phyloP scores from a whole-genome alignment of 2,113 vertebrate genomes.

The Lethenteron reissneri region DNA sequence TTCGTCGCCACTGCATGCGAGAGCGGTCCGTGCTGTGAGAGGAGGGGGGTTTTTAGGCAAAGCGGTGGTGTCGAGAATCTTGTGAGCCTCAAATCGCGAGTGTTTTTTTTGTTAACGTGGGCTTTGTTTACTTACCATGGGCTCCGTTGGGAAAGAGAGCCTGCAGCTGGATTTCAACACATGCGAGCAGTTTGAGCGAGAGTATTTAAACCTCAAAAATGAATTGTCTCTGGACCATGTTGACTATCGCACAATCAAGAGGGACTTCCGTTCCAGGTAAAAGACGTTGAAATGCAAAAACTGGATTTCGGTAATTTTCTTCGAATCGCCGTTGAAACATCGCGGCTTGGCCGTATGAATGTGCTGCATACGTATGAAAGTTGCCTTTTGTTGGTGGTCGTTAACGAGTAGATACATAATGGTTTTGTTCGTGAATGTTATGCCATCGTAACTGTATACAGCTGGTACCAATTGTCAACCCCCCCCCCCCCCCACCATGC shows the following conservation, averaged over 20 bases:
- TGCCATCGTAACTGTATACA: no score
- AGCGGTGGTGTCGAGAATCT: conserved; percentile 1
- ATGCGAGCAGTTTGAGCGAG: conserved; percentile 7
- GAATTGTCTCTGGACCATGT: conserved; percentile 7
- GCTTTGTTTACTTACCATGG: no score
- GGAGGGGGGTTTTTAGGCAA: not conserved
- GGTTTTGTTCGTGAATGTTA: not conserved
- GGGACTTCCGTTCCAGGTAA: conserved; percentile 26
- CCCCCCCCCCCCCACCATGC: no score
- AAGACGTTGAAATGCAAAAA: conserved; percentile 9
- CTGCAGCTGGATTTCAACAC: not conserved
- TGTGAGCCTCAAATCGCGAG: not conserved
- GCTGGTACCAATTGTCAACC: no score
- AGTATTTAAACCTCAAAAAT: conserved; percentile 5
- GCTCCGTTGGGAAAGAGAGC: conserved; percentile 15
- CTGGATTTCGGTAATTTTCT: no score
- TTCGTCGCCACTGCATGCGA: no score
- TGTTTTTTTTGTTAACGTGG: not conserved
- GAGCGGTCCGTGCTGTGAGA: no score
- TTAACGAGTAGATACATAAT: not conserved
- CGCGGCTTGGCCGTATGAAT: not conserved
- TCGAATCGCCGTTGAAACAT: not conserved
- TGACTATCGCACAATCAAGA: conserved; percentile 13
- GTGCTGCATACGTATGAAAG: not conserved
- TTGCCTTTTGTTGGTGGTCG: not conserved